Base-by-base conservation (phyloP, 2,113 vertebrate genomes). In the Eptatretus burgeri region DNA sequence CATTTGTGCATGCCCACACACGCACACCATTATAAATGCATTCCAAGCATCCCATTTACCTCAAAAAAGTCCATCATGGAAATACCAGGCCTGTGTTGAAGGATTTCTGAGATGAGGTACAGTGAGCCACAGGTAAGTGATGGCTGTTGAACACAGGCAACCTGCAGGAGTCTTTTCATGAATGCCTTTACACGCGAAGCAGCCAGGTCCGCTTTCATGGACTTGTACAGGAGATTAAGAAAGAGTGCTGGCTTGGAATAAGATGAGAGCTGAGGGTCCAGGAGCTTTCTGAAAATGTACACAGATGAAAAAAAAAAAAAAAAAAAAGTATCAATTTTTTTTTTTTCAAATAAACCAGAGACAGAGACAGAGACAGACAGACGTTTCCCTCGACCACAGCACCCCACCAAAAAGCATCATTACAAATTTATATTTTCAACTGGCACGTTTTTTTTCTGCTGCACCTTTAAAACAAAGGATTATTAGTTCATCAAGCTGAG, bases 31-130 rank as follows among this genome's bases (percentile, higher is more conserved):
- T 49, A 49, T 16, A 51, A 5, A 12, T 64, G 51, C 64, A 4
- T 19, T 51, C 66, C 66, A n/a, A 14, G 64, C 53, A 66, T 51
- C 9, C 67, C 62, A 64, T 19, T 66, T 66, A 60, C 56, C 56
- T n/a, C 56, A 20, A n/a, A 20, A n/a, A 20, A 17, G 56, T 60
- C 56, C 56, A 60, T n/a, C n/a, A 60, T 60, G 56, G 56, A 20
- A n/a, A 60, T n/a, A n/a, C 19, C 56, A 20, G 56, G 56, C n/a
- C 56, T n/a, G n/a, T 17, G n/a, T n/a, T 19, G 56, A n/a, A 60
- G 56, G n/a, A 60, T 19, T 19, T 60, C 56, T n/a, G 56, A 60
- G 56, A 60, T 19, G 56, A 60, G 56, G n/a, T 17, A 13, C 56
- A 60, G 56, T 19, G 56, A n/a, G 56, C n/a, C 56, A 20, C 56